A percentile compares a stretch with the other conserved stretches of the same genome.
These are phyloP conservation scores for Anoura caudifer DNA, from an alignment of 2,113 vertebrate species.

Conservation along the genomic window DNA sequence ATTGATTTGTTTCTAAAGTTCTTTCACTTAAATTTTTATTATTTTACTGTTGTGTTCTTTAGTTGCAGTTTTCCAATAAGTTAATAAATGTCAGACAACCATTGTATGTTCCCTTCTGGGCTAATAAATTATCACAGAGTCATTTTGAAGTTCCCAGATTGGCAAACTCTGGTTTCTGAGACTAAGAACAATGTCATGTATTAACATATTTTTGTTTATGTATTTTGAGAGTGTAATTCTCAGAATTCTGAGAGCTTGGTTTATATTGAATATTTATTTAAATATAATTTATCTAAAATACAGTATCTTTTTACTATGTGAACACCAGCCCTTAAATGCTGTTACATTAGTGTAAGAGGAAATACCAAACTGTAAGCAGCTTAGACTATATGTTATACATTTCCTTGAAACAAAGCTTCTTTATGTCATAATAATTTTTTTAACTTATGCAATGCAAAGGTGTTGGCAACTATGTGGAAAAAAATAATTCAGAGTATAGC, in stretches of 20 bases:
- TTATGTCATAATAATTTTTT: neutral
- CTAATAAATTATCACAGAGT: conserved; percentile 21
- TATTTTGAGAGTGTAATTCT: neutral
- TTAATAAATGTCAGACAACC: neutral
- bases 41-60: neutral
- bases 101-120: neutral
- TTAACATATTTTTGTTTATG: neutral
- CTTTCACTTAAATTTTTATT: conserved; percentile 18
- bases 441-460: neutral
- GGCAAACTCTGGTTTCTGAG: neutral
- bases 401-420: neutral
- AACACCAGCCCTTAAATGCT: neutral
- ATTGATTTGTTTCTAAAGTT: conserved; percentile 4
- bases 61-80: conserved; percentile 10
- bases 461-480: neutral
- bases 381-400: neutral
- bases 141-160: neutral
- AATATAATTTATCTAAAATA: conserved; percentile 33
- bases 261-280: neutral
- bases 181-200: neutral
- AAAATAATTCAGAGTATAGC: neutral
- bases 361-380: neutral
- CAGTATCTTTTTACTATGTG: neutral
- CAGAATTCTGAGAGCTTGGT: neutral
- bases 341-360: neutral